Conservation (phyloP, 2,113 vertebrate species). For the Spilogale gracilis region DNA sequence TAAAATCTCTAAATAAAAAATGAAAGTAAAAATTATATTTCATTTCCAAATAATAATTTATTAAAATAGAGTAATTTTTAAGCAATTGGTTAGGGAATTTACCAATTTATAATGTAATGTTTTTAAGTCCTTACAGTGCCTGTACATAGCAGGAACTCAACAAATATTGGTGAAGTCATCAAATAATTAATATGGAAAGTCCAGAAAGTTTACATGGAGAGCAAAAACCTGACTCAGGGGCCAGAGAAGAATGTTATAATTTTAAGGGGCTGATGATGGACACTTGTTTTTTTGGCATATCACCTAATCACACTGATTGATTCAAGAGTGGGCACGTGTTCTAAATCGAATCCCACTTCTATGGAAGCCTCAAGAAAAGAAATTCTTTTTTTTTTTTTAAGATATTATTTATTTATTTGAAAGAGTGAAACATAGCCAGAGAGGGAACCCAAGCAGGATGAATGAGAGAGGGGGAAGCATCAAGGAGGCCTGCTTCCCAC, state of each 20-base stretch:
- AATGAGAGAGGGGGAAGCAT: too few relatives aligned
- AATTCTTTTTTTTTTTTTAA: too few relatives aligned
- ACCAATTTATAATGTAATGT: background rate
- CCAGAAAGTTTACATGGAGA: background rate
- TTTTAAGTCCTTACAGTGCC: background rate
- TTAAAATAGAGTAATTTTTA: background rate
- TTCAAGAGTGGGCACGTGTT: background rate
- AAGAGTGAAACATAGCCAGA: too few relatives aligned
- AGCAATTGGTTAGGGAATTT: background rate
- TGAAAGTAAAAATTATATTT: background rate
- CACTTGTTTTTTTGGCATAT: background rate
- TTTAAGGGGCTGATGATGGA: background rate
- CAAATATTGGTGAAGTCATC: background rate
- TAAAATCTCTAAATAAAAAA: background rate
- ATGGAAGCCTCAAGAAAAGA: background rate
- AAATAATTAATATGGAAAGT: background rate
- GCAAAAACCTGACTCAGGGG: background rate
- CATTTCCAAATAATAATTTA: constrained; percentile 34
- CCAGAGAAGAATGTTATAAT: background rate
- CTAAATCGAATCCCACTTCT: background rate
- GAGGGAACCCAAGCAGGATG: too few relatives aligned
- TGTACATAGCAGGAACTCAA: background rate
- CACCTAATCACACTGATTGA: background rate
- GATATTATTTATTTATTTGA: too few relatives aligned
- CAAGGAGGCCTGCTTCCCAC: too few relatives aligned